These are phyloP conservation scores for Hemiscyllium ocellatum DNA, from an alignment of 2,113 vertebrate species.

Conservation along the genomic window DNA sequence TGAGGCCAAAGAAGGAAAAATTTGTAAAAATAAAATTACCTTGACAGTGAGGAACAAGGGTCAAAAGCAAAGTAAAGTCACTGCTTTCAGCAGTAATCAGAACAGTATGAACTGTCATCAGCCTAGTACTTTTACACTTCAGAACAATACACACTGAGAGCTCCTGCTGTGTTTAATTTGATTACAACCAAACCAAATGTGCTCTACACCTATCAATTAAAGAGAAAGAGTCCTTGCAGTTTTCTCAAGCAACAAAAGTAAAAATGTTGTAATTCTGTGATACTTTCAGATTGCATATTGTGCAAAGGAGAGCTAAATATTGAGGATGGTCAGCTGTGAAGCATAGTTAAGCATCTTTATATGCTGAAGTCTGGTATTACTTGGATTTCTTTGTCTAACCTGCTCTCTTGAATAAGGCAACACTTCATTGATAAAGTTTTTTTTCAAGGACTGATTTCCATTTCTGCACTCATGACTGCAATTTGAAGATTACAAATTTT, in stretches of 20 bases:
- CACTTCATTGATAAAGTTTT: background rate
- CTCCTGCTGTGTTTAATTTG: slow-evolving; percentile 81
- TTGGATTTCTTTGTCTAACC: background rate
- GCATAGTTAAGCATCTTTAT: background rate
- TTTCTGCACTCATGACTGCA: background rate
- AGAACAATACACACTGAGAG: slow-evolving; percentile 67
- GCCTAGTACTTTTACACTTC: slow-evolving; percentile 67
- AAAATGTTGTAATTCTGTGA: background rate
- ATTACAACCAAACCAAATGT: slow-evolving; percentile 73
- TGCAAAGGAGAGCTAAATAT: background rate
- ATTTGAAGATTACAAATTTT: background rate
- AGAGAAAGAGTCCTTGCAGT: slow-evolving; percentile 57
- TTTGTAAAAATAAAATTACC: slow-evolving; percentile 89
- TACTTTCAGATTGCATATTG: too few relatives aligned
- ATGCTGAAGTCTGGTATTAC: background rate
- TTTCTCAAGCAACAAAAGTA: background rate
- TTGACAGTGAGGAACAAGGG: slow-evolving; percentile 74
- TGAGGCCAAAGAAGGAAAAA: slow-evolving; percentile 70
- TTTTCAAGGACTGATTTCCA: background rate
- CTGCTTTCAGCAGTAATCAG: slow-evolving; percentile 82
- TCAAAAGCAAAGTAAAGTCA: slow-evolving; percentile 80
- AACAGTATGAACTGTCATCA: slow-evolving; percentile 86
- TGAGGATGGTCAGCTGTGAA: background rate
- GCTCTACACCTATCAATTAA: slow-evolving; percentile 71
- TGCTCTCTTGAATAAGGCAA: background rate